Evolutionary conservation across 2,113 vertebrate species (phyloP).

Genomic region (Oceanodroma tethys): DNA sequence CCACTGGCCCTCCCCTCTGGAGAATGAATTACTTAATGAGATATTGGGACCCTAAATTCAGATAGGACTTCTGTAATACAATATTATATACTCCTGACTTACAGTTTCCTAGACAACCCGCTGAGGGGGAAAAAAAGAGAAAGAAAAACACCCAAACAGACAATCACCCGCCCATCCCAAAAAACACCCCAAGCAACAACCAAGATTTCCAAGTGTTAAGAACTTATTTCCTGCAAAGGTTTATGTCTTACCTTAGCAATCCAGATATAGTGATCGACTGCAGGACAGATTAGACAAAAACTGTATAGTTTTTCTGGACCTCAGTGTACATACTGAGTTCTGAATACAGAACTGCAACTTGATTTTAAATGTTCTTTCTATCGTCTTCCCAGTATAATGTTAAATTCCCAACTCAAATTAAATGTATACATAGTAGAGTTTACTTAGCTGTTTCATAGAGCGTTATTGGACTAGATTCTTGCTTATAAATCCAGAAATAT

Average conservation of each 20-base stretch:
- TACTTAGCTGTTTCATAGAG: not conserved
- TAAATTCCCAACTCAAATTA: not conserved
- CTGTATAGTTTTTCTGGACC: not conserved
- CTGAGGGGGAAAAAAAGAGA: too few species aligned
- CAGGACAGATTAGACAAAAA: not conserved
- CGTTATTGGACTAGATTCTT: not conserved
- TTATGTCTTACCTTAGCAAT: not conserved
- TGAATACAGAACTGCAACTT: not conserved
- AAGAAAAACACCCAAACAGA: fast-evolving
- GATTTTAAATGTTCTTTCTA: not conserved
- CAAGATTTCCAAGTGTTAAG: not conserved
- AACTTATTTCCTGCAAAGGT: not conserved
- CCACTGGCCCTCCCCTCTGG: not conserved
- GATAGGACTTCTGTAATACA: not conserved
- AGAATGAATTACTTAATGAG: not conserved
- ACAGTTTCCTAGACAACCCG: not conserved
- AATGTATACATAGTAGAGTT: not conserved
- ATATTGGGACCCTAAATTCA: not conserved
- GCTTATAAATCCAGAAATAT: not conserved
- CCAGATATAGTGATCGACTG: not conserved
- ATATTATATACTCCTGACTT: not conserved
- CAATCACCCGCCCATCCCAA: not conserved
- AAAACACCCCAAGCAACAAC: not conserved
- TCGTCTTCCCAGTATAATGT: not conserved
- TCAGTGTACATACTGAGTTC: not conserved